A percentile compares a stretch with the other conserved stretches of the same genome.
Conservation (phyloP, 2,113 vertebrate genomes). For the Okapia johnstoni region DNA sequence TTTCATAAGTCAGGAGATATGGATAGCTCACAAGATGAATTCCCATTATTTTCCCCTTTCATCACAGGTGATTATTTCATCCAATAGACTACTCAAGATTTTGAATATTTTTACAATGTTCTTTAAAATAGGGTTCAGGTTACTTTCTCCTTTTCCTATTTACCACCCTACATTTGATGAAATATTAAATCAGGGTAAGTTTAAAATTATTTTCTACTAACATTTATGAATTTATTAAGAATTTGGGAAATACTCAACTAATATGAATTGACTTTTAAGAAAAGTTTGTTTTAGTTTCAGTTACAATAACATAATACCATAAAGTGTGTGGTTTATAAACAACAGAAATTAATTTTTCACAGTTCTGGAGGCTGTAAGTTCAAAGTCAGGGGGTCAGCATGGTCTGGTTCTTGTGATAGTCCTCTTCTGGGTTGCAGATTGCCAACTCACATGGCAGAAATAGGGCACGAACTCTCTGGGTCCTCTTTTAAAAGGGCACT, state of each 20-base stretch:
- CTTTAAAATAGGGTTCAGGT: background rate
- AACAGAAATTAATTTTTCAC: background rate
- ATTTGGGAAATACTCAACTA: background rate
- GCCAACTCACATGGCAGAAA: background rate
- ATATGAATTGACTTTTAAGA: background rate
- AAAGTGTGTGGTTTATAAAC: background rate
- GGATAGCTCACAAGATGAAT: background rate
- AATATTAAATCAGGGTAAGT: background rate
- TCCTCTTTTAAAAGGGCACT: background rate
- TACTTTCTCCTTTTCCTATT: background rate
- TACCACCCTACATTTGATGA: background rate
- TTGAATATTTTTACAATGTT: conserved; percentile 16
- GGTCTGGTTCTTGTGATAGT: background rate
- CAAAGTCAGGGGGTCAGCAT: background rate
- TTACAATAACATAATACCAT: background rate
- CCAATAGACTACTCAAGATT: background rate
- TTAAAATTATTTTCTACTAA: conserved; percentile 13
- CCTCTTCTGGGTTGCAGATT: background rate
- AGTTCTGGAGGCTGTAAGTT: background rate
- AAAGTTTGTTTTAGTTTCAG: background rate
- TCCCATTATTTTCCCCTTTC: conserved; percentile 28
- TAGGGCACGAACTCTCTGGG: background rate
- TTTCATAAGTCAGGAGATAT: background rate
- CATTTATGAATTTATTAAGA: background rate
- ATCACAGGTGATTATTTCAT: conserved; percentile 20